Percentiles rank a stretch among this genome's conserved stretches.
These are phyloP conservation scores for Exocentrus adspersus DNA, from an alignment of 2,888 invertebrate species.

Conservation along the genomic window DNA sequence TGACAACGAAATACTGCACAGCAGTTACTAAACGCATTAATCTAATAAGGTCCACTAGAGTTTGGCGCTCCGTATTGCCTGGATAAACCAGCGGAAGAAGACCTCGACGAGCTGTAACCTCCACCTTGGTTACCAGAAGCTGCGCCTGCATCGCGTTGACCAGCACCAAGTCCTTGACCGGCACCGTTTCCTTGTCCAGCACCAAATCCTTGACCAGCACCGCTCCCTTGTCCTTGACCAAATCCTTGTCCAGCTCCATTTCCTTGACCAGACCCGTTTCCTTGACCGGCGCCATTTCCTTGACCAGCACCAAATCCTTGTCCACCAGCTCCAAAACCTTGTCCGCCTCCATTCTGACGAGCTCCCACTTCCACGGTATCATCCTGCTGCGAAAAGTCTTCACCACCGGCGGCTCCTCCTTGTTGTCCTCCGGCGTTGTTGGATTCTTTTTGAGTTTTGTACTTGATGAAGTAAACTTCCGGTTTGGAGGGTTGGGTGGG, in stretches of 20 bases:
- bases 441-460: constrained; percentile 74
- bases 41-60: constrained; percentile 18
- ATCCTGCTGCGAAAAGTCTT: background rate
- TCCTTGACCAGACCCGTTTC: background rate
- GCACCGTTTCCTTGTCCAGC: background rate
- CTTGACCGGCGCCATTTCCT: constrained; percentile 12
- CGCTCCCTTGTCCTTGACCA: background rate
- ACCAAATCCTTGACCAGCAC: background rate
- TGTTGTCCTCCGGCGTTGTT: constrained; percentile 13
- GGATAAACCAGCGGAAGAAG: constrained; percentile 15
- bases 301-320: background rate
- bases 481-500: constrained; percentile 89
- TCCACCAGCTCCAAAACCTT: background rate
- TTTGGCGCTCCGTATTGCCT: constrained; percentile 16
- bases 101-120: constrained; percentile 17
- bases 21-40: background rate
- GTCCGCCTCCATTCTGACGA: constrained; percentile 3
- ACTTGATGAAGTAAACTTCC: constrained; percentile 90
- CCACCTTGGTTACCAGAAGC: background rate
- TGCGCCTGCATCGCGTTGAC: constrained; percentile 1
- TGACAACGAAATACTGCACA: background rate
- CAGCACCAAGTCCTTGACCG: background rate
- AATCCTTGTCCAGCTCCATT: constrained; percentile 11
- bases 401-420: constrained; percentile 44
- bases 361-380: constrained; percentile 23